Conservation (phyloP, 2,113 vertebrate species). For the Thalassarche chlororhynchos region DNA sequence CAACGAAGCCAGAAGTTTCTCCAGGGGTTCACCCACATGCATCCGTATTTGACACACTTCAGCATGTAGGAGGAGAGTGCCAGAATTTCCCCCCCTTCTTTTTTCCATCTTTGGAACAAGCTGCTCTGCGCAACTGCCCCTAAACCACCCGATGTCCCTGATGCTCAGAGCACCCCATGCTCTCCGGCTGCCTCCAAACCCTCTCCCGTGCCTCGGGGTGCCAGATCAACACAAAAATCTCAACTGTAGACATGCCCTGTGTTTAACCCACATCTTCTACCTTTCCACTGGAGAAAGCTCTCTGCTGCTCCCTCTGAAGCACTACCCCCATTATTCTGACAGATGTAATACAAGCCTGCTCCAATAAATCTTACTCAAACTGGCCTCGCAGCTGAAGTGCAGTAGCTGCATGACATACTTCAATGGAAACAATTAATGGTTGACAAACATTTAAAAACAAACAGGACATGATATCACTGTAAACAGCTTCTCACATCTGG, state of each 20-base stretch:
- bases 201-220: background rate
- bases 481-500: slow-evolving; percentile 40
- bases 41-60: background rate
- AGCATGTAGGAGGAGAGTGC: background rate
- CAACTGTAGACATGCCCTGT: background rate
- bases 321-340: background rate
- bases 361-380: background rate
- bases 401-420: background rate
- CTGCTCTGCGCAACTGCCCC: background rate
- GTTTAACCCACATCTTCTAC: background rate
- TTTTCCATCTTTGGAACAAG: background rate
- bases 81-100: background rate
- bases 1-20: background rate
- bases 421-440: background rate
- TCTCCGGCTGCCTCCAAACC: background rate
- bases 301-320: background rate
- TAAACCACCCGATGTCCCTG: rapidly evolving
- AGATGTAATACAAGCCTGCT: background rate
- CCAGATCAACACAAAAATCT: background rate
- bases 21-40: rapidly evolving
- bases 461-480: background rate
- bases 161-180: background rate
- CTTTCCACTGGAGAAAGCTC: too few species aligned
- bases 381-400: background rate
- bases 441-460: slow-evolving; percentile 20